Evolutionary conservation across 2,113 vertebrate genomes (phyloP), one percentile per base, ranked within the genome.

Genomic region (Atherinomorus stipes): DNA sequence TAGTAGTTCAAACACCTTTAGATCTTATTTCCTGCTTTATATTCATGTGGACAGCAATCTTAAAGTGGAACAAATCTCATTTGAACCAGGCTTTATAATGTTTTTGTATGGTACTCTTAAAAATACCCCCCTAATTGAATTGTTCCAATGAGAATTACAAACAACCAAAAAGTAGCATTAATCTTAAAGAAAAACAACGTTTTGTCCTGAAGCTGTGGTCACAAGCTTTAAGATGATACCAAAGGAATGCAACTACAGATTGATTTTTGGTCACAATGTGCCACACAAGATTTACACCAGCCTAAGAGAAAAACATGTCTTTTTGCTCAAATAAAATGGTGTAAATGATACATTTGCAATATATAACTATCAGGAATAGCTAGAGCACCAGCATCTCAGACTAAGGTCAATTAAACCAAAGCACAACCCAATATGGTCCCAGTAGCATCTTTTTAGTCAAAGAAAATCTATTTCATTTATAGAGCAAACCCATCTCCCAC

Each of bases 191-290:
- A 37, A 70, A 75, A 40, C 16, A n/a, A 69, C 38, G 2, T 47
- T 76, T 34, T 83, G 56, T 77, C 71, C 65, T 78, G 37, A 34
- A 90, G 76, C 67, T 63, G 82, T 34, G 52, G 74, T 88, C 81
- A 84, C 83, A 86, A 84, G 81, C 51, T 83, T 68, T 61, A 53
- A 60, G 53, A 64, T 67, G 54, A 81, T 26, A 70, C 7, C 31
- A 49, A 65, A 65, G 58, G 53, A 74, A 74, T 47, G 63, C 42
- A 37, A 84, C 25, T 19, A 65, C 34, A 77, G 75, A 77, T 38
- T 68, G 59, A 37, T 34, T 16, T 44, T 44, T 44, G 15, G 42
- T 44, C 42, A 42, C 38, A 42, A 42, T 15, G 12, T 42, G 10
- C 38, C 13, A 42, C 13, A 11, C 13, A 42, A 11, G 2, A 13